A percentile compares a stretch with the other conserved stretches of the same genome.
These are phyloP conservation scores for Noctua janthe DNA, from an alignment of 2,888 invertebrate species.

Conservation along the genomic window DNA sequence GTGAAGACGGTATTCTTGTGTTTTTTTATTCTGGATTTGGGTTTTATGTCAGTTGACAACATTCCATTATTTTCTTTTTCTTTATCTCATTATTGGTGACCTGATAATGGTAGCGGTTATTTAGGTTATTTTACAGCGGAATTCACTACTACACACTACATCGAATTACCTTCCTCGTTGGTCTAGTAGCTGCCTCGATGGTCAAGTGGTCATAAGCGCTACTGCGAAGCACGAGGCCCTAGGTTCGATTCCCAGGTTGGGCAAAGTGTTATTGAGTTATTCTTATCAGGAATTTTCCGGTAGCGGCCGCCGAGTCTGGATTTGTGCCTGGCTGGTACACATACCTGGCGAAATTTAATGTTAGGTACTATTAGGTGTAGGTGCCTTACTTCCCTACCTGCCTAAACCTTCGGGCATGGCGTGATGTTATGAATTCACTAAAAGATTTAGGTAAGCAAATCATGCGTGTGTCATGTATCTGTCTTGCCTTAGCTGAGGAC, in stretches of 20 bases:
- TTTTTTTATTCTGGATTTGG: neutral
- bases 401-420: neutral
- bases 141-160: neutral
- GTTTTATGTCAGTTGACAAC: neutral
- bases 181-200: too few relatives aligned
- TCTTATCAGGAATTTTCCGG: neutral
- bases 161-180: neutral
- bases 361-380: neutral
- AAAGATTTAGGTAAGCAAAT: constrained; percentile 14
- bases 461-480: constrained; percentile 1
- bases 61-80: neutral
- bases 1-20: neutral
- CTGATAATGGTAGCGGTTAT: neutral
- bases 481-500: neutral
- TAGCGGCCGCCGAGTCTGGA: neutral
- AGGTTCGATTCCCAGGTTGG: neutral
- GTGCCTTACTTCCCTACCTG: neutral
- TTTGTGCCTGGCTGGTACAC: neutral
- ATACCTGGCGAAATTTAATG: neutral
- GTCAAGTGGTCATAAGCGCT: neutral
- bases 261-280: neutral
- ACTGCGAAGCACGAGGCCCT: neutral
- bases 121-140: neutral
- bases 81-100: neutral
- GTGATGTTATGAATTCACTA: neutral